phyloP scores from a whole-genome alignment of 2,797 vertebrate species.

The Phrynocephalus vlangalii region DNA sequence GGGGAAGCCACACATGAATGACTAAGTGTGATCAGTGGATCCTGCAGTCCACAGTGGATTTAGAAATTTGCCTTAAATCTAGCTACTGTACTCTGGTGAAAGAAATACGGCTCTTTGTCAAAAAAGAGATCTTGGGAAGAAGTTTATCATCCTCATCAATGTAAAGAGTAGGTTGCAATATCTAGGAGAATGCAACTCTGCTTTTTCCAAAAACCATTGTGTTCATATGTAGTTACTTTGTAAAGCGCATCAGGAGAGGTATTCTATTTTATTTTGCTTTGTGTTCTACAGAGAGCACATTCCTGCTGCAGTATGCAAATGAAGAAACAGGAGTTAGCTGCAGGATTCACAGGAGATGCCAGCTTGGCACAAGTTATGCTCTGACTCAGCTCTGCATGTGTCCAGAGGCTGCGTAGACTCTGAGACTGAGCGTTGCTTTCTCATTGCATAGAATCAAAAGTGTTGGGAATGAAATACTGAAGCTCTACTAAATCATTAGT shows the following conservation, averaged over 20 bases:
- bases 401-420: not conserved
- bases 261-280: not conserved
- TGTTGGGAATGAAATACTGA: not conserved
- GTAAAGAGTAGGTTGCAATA: no score
- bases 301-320: not conserved
- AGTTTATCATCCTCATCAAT: no score
- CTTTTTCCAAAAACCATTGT: not conserved
- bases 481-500: not conserved
- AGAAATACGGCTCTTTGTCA: not conserved
- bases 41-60: not conserved
- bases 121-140: not conserved
- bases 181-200: no score
- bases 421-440: not conserved
- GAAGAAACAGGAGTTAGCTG: not conserved
- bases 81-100: not conserved
- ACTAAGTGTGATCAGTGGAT: no score
- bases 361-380: not conserved
- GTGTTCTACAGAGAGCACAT: not conserved
- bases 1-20: not conserved
- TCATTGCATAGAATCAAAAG: not conserved
- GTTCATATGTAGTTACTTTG: not conserved
- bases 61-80: not conserved
- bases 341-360: not conserved
- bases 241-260: not conserved
- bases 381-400: conserved; percentile 5